Evolutionary conservation across 2,797 vertebrate species (phyloP).

Genomic region (Phataginus tetradactyla): DNA sequence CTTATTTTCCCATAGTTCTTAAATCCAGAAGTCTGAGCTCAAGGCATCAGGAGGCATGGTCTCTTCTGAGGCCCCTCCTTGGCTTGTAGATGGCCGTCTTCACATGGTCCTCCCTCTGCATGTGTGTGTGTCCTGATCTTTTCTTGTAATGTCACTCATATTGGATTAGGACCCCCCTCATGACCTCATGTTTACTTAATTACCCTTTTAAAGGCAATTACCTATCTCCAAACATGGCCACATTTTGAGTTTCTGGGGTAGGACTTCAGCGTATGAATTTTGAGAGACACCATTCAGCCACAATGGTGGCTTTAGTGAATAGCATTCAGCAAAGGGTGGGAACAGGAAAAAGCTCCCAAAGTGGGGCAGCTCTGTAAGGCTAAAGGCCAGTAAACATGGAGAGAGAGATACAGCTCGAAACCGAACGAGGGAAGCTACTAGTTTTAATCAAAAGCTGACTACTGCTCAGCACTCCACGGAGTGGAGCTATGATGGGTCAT

Average conservation of each 20-base stretch:
- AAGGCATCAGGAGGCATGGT: not conserved
- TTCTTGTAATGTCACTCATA: not conserved
- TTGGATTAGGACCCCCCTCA: not conserved
- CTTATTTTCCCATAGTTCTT: not conserved
- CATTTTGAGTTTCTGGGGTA: not conserved
- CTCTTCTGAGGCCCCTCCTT: not conserved
- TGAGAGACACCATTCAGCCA: not conserved
- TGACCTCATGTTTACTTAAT: not conserved
- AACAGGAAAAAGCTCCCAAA: not conserved
- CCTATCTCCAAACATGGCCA: not conserved
- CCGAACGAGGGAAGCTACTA: not conserved
- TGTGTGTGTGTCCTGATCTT: not conserved
- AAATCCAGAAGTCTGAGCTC: not conserved
- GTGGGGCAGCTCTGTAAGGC: not conserved
- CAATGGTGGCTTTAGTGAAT: not conserved
- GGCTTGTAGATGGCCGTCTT: not conserved
- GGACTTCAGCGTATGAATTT: not conserved
- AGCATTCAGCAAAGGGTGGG: not conserved
- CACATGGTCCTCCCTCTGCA: not conserved
- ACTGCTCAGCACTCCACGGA: not conserved
- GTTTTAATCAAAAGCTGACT: not conserved
- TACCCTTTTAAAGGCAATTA: not conserved
- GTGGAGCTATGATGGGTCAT: not conserved
- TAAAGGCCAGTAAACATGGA: not conserved
- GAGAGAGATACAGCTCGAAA: not conserved